These are phyloP conservation scores for Noctuana brunneofusca DNA, from an alignment of 2,888 invertebrate genomes.

Conservation along the genomic window DNA sequence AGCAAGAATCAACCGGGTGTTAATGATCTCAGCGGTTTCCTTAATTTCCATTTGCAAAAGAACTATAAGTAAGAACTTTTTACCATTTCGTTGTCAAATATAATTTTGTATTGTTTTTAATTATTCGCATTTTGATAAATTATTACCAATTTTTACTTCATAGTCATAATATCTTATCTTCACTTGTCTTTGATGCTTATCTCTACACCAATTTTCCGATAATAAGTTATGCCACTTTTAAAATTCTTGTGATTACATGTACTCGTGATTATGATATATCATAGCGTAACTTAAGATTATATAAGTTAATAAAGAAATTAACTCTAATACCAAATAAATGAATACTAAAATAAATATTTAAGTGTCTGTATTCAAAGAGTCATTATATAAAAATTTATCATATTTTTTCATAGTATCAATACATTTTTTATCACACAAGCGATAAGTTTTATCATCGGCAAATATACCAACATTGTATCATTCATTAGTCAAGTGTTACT, in stretches of 20 bases:
- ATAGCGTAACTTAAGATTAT: not conserved
- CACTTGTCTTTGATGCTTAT: not conserved
- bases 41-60: constrained; percentile 7
- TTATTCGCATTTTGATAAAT: not conserved
- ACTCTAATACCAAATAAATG: too few species aligned
- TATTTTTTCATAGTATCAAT: not conserved
- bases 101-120: not conserved
- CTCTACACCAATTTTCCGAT: not conserved
- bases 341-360: too few species aligned
- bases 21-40: constrained; percentile 18
- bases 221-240: not conserved
- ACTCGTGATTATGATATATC: not conserved
- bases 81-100: not conserved
- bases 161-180: too few species aligned
- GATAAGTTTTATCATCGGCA: constrained; percentile 13
- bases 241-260: not conserved
- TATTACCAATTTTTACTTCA: not conserved
- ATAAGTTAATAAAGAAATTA: too few species aligned
- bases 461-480: not conserved
- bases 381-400: not conserved
- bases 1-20: constrained; percentile 50
- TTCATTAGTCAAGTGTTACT: constrained; percentile 1
- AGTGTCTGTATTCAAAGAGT: not conserved
- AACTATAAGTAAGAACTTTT: not conserved
- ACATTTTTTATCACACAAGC: constrained; percentile 8